These are phyloP conservation scores for Aphelocoma californica DNA, from an alignment of 2,797 vertebrate species.

Conservation along the genomic window DNA sequence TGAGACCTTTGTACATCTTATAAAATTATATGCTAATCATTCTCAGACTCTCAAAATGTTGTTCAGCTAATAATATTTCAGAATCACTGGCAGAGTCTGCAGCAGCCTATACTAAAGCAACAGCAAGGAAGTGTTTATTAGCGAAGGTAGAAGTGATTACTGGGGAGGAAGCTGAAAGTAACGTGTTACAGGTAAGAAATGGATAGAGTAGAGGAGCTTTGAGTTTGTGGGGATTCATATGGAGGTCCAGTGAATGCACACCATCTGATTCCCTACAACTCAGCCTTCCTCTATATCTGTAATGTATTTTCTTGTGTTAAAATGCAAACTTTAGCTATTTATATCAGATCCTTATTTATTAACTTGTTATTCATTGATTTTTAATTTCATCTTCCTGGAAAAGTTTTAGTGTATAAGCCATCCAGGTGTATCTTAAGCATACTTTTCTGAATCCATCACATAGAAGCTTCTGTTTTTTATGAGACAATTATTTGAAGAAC, in stretches of 20 bases:
- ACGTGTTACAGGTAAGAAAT: slow-evolving; percentile 89
- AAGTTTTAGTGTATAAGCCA: background rate
- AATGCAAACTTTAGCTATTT: background rate
- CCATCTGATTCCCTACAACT: background rate
- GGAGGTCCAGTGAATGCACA: background rate
- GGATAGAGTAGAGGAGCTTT: background rate
- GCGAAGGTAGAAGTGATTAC: slow-evolving; percentile 98
- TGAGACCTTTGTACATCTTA: background rate
- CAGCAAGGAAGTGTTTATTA: slow-evolving; percentile 94
- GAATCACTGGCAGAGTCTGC: slow-evolving; percentile 98
- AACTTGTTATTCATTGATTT: background rate
- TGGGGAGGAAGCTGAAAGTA: slow-evolving; percentile 97
- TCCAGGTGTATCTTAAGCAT: background rate
- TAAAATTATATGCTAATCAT: background rate
- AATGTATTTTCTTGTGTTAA: background rate
- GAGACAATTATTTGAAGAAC: background rate
- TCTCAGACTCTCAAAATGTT: slow-evolving; percentile 22
- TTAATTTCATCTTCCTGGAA: background rate
- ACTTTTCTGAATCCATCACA: background rate
- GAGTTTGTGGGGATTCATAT: background rate
- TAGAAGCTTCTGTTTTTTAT: background rate
- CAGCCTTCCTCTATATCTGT: background rate
- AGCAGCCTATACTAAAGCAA: slow-evolving; percentile 98
- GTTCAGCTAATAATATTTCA: slow-evolving; percentile 84
- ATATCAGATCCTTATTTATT: background rate